Percentiles rank a stretch among this genome's conserved stretches.
Evolutionary conservation across 2,888 invertebrate species (phyloP).

Genomic region (Yponomeuta plumbellus): DNA sequence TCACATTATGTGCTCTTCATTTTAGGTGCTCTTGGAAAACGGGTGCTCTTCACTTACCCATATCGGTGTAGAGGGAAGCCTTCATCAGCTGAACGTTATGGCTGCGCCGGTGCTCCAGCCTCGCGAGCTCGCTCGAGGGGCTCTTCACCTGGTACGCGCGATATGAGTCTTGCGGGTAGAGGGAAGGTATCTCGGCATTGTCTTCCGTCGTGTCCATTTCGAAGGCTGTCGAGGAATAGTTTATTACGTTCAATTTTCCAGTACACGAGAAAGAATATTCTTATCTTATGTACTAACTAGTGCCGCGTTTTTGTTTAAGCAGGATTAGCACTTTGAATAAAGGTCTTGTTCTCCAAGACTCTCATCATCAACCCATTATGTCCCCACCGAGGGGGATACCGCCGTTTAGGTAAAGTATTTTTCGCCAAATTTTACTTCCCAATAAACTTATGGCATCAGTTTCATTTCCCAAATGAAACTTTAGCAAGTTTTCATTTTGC

Average conservation of each 20-base stretch:
- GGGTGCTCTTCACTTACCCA: conserved; percentile 37
- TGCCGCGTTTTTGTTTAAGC: too few species aligned
- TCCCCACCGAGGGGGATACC: too few species aligned
- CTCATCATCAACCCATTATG: too few species aligned
- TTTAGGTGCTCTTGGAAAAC: not conserved
- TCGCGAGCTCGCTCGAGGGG: conserved; percentile 79
- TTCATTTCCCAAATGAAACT: too few species aligned
- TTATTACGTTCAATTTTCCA: not conserved
- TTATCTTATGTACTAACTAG: too few species aligned
- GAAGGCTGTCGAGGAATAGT: conserved; percentile 39
- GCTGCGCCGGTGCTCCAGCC: conserved; percentile 78
- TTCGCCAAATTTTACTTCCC: too few species aligned
- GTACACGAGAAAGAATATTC: conserved; percentile 28
- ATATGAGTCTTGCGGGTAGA: conserved; percentile 49
- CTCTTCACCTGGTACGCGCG: conserved; percentile 58
- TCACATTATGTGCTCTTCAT: too few species aligned
- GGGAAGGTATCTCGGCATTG: conserved; percentile 47
- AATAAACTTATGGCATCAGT: too few species aligned
- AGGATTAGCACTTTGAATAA: too few species aligned
- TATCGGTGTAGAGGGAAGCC: conserved; percentile 82
- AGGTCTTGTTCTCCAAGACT: too few species aligned
- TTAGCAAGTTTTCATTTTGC: too few species aligned
- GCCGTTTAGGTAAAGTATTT: too few species aligned
- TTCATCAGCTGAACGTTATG: conserved; percentile 89
- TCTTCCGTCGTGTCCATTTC: conserved; percentile 70